Base-by-base conservation (phyloP, 2,888 invertebrate species). In the Alcis repandata region DNA sequence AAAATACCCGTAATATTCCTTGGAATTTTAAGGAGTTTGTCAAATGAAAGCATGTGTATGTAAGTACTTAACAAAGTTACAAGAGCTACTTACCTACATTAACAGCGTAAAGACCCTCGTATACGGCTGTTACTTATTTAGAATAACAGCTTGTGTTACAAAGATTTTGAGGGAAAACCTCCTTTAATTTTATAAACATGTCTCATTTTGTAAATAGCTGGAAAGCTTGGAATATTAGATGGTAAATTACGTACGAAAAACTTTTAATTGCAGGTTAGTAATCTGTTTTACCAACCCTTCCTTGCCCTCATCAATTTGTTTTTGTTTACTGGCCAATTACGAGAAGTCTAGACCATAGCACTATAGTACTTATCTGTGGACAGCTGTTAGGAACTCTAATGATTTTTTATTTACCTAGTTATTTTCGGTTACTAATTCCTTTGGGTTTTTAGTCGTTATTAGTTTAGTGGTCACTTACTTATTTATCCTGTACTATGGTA, bases 21-120 rank as follows among this genome's bases (percentile, higher is more conserved):
- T 17, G 19, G 40, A 17, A 27, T 48, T 41, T 57, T 58, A 15
- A 20, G 20, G 15, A 49, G 33, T 64, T 59, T 56, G 64, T 59
- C 20, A 56, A 59, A 59, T 54, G 20, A 43, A 32, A 59, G 54
- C 63, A 59, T 22, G 43, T 59, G 59, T 32, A 33, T 27, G 51
- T 63, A 57, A 40, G 48, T 49, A 59, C 64, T 43, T 59, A 36
- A 45, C 17, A 45, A 59, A 64, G 54, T 64, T 56, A 59, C 64
- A 59, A 49, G 45, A 46, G 46, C 7, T 51, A 22, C 49, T 63
- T 22, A 22, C 49, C 57, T 22, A 59, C 59, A 59, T 63, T 53
- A 54, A 54, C 36, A 38, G 59, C 15, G 13, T 54, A 53, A 63
- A 59, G 63, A 48, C 33, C 20, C 51, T 53, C 48, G 52, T 48